phyloP scores from a whole-genome alignment of 2,113 vertebrate genomes.

The human (Homo sapiens) region GRCh38 chr11:128530501-128531000 shows the following conservation, averaged over 20 bases:
- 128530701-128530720: slow-evolving; percentile 77
- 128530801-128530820: slow-evolving; percentile 37
- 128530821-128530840: slow-evolving; percentile 62
- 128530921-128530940: not conserved
- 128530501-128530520: not conserved
- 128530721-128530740: slow-evolving; percentile 56
- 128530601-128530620: slow-evolving; percentile 70
- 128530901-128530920: not conserved
- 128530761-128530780: slow-evolving; percentile 85
- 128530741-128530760: slow-evolving; percentile 73
- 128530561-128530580: slow-evolving; percentile 63
- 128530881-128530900: not conserved
- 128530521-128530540: slow-evolving; percentile 39
- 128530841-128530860: slow-evolving; percentile 32
- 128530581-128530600: slow-evolving; percentile 75
- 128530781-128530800: slow-evolving; percentile 58
- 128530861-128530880: slow-evolving; percentile 40
- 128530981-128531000: not conserved
- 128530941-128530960: not conserved
- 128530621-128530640: slow-evolving; percentile 74
- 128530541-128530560: slow-evolving; percentile 44
- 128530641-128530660: slow-evolving; percentile 50
- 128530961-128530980: not conserved
- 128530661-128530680: slow-evolving; percentile 73
- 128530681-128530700: slow-evolving; percentile 72